Evolutionary conservation across 2,113 vertebrate species (phyloP), one percentile per base, ranked within the genome.

Genomic region (Vidua macroura): DNA sequence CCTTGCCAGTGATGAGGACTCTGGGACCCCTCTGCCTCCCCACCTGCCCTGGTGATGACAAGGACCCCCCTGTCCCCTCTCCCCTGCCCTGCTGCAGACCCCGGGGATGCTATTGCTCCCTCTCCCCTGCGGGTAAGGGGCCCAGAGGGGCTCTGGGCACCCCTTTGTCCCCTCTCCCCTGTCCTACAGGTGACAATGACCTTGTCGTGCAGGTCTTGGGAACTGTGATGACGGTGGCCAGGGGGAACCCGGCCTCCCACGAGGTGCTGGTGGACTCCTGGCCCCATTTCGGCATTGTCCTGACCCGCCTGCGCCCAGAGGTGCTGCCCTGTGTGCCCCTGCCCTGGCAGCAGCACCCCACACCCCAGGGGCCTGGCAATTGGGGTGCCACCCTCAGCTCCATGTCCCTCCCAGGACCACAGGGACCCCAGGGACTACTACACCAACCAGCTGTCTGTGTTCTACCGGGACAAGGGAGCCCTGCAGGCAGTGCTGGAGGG

Each of bases 241-340:
- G 70, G n/a, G 90, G 92, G 5, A 92, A 93, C 53, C 85, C 79
- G 0, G 43, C 43, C 2, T 13, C 56, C 13, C 83, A 93, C 4
- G 75, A 95, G 62, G 92, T 94, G 41, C 66, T 96, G 76, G 91
- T 85, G 85, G 95, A 94, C 69, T 86, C 92, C 18, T 92, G 96
- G 96, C 96, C 93, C 68, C 15, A 92, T n/a, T 93, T 95, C 1
- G 0, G 80, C 7, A 27, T 91, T 2, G 55, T 94, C 59, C 59
- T 96, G n/a, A 93, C 95, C 18, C 94, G 91, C 33, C 73, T 92
- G 62, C 4, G 55, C 37, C 94, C 83, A 53, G 85, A 96, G 95
- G 94, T 94, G 81, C 80, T 27, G 14, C 28, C 10, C 16, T 0
- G 0, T 6, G 2, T 23, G 8, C 43, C 35, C 31, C 37, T 14